Percentiles rank a stretch among this genome's conserved stretches.
Conservation (phyloP, 2,888 invertebrate species). For the Aethes cnicana region DNA sequence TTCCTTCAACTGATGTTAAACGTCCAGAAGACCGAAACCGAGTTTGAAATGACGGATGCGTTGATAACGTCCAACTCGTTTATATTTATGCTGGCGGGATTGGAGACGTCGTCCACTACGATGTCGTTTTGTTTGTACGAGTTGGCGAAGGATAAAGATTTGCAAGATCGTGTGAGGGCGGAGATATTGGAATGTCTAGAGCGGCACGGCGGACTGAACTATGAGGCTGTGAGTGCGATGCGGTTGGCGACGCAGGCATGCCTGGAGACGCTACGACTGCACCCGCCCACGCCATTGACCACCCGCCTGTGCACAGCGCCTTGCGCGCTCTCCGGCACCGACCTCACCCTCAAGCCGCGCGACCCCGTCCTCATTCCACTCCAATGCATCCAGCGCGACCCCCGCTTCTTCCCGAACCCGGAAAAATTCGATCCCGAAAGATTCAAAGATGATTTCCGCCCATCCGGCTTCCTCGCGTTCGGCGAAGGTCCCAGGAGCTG, state of each 20-base stretch:
- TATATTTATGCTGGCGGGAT: slow-evolving; percentile 77
- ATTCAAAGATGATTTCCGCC: slow-evolving; percentile 59
- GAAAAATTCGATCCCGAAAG: slow-evolving; percentile 70
- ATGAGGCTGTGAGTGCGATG: slow-evolving; percentile 69
- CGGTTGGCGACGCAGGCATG: slow-evolving; percentile 56
- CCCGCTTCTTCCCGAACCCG: slow-evolving; percentile 63
- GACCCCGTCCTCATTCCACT: slow-evolving; percentile 70
- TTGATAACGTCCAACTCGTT: slow-evolving; percentile 77
- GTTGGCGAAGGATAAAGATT: slow-evolving; percentile 63
- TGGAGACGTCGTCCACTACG: slow-evolving; percentile 72
- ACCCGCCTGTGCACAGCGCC: slow-evolving; percentile 69
- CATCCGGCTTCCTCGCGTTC: slow-evolving; percentile 67
- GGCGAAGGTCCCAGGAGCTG: slow-evolving; percentile 75
- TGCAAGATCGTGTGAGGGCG: slow-evolving; percentile 60
- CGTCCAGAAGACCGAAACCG: slow-evolving; percentile 61
- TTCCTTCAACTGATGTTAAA: slow-evolving; percentile 77
- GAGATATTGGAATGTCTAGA: slow-evolving; percentile 63
- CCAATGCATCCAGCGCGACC: slow-evolving; percentile 68
- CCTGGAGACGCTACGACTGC: slow-evolving; percentile 66
- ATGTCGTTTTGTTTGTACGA: slow-evolving; percentile 74
- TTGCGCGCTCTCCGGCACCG: slow-evolving; percentile 57
- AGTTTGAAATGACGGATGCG: slow-evolving; percentile 69
- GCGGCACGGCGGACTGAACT: slow-evolving; percentile 58
- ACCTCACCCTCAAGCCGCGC: slow-evolving; percentile 55
- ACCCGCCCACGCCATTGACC: slow-evolving; percentile 72